Evolutionary conservation across 2,888 invertebrate species (phyloP).

Genomic region (Torymus tubicola): DNA sequence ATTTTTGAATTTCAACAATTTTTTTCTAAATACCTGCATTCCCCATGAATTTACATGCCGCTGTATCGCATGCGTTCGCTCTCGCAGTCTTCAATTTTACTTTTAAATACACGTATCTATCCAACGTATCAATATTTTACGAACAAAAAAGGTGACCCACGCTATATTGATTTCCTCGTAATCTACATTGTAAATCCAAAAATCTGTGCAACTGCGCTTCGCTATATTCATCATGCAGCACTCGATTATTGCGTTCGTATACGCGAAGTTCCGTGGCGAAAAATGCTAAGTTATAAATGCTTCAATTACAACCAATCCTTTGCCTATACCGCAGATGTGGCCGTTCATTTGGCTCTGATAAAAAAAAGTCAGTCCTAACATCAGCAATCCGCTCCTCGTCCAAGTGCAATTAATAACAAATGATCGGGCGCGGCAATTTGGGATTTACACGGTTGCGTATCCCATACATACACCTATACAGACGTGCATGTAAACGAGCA

Average conservation of each 20-base stretch:
- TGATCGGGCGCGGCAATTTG: conserved; percentile 39
- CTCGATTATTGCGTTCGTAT: too few species aligned
- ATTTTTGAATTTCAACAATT: conserved; percentile 13
- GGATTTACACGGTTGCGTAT: conserved; percentile 15
- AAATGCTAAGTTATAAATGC: too few species aligned
- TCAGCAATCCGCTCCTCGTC: conserved; percentile 26
- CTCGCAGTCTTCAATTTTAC: conserved; percentile 12
- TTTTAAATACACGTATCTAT: conserved; percentile 15
- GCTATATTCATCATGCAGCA: too few species aligned
- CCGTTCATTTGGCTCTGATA: too few species aligned
- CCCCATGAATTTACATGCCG: conserved; percentile 19
- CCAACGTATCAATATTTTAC: conserved; percentile 17
- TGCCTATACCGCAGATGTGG: too few species aligned
- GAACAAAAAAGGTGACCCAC: neutral
- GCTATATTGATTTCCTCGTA: too few species aligned
- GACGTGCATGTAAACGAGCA: too few species aligned
- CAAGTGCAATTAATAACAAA: conserved; percentile 37
- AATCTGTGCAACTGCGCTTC: too few species aligned
- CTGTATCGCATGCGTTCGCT: neutral
- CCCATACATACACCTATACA: neutral
- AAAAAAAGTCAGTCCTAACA: neutral
- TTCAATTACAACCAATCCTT: too few species aligned
- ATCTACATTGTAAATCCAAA: too few species aligned
- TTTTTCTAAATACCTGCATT: conserved; percentile 35
- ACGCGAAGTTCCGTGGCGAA: too few species aligned